Evolutionary conservation across 2,113 vertebrate genomes (phyloP).

Genomic region (Pangasianodon gigas): DNA sequence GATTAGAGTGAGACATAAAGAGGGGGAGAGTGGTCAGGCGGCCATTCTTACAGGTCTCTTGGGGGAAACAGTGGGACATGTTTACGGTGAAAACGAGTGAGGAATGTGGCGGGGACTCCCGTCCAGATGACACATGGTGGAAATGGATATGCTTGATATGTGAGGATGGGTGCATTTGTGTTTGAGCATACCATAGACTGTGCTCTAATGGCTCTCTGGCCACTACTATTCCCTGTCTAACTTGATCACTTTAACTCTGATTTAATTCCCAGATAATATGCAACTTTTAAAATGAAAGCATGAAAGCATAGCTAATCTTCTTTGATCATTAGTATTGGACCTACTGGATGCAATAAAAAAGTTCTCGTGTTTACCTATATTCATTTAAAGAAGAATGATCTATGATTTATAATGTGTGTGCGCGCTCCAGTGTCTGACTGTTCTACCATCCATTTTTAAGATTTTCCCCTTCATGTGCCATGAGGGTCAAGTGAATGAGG

Average conservation of each 20-base stretch:
- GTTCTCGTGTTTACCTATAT: neutral
- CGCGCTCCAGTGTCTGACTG: neutral
- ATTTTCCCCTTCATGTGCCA: constrained; percentile 4
- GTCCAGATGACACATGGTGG: constrained; percentile 70
- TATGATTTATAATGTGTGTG: constrained; percentile 21
- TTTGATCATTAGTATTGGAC: neutral
- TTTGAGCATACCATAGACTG: constrained; percentile 29
- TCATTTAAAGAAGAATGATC: neutral
- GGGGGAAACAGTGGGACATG: constrained; percentile 52
- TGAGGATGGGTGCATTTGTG: constrained; percentile 69
- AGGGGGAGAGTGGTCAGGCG: constrained; percentile 41
- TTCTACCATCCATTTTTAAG: constrained; percentile 18
- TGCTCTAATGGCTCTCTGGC: neutral
- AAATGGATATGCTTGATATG: constrained; percentile 76
- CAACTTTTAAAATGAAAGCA: neutral
- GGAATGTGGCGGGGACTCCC: constrained; percentile 60
- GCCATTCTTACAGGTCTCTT: constrained; percentile 54
- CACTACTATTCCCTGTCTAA: neutral
- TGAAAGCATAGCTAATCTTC: neutral
- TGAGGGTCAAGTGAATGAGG: constrained; percentile 26
- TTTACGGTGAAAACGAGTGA: constrained; percentile 61
- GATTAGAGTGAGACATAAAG: neutral
- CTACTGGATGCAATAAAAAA: neutral
- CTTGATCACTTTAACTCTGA: neutral
- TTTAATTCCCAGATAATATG: neutral